Base-by-base conservation (phyloP, 2,113 vertebrate genomes). In the Microcebus jonahi region DNA sequence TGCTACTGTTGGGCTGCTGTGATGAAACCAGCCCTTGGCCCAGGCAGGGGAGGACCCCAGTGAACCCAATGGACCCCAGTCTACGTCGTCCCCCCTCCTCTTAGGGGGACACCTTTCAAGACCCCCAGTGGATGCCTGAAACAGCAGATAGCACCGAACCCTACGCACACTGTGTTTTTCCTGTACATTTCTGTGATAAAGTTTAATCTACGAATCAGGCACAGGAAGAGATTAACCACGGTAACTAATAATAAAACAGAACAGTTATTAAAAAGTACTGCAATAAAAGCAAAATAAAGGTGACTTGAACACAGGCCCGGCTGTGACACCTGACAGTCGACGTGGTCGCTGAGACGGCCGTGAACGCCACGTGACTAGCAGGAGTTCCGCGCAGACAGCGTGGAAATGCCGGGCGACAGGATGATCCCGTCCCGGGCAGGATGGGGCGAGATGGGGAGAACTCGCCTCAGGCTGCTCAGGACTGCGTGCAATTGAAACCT, bases 301-400 rank as follows among this genome's bases (percentile, higher is more conserved):
- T 45, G 13, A 42, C 5, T 27, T 73, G 71, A 42, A 29, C 39
- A 75, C 6, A 45, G 6, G 68, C 20, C 20, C 2, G 10, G 27
- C 59, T 8, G 39, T 75, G 71, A 75, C 2, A 45, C 25, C 7
- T 8, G 42, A 45, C 71, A 45, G 25, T 75, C 25, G 3, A 14
- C 17, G 13, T 48, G 73, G 10, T 31, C 42, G 4, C 71, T 48
- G 73, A 31, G 42, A 42, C 1, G 5, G 27, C 70, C 25, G 7
- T 20, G 6, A 63, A 12, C 4, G 1, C 42, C 9, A 31, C 48
- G 73, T 31, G 73, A 45, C 7, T 17, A 29, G 9, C 27, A 45
- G 7, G 14, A 7, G 7, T 1, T 27, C 42, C 9, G 42, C 8
- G 42, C 14, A 75, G 42, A 75, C 25, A 31, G 25, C 0, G 2